phyloP scores from a whole-genome alignment of 2,797 vertebrate species.

The Decapterus maruadsi region DNA sequence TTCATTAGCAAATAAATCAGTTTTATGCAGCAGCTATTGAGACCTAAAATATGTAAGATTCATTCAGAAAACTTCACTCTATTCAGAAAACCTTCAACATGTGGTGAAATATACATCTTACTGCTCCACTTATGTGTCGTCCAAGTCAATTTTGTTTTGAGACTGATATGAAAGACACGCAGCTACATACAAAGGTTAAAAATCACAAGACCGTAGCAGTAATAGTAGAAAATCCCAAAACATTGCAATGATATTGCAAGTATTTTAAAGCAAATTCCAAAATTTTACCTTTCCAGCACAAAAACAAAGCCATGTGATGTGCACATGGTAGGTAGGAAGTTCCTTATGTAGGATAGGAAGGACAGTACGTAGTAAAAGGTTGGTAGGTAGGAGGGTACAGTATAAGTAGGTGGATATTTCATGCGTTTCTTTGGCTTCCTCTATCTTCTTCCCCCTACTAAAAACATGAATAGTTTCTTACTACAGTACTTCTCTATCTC shows the following conservation, averaged over 20 bases:
- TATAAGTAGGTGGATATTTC: too few species aligned
- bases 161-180: too few species aligned
- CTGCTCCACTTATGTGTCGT: too few species aligned
- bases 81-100: neutral
- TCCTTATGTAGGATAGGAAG: too few species aligned
- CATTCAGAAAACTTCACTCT: too few species aligned
- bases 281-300: neutral
- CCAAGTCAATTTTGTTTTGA: too few species aligned
- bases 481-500: constrained; percentile 10
- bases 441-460: constrained; percentile 14
- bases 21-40: neutral
- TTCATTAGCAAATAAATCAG: neutral
- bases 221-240: neutral
- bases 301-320: too few species aligned
- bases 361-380: too few species aligned
- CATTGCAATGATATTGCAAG: neutral
- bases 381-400: too few species aligned
- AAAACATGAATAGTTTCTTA: neutral
- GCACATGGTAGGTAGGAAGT: too few species aligned
- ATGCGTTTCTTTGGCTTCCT: neutral
- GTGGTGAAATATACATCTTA: neutral
- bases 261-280: neutral
- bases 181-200: neutral
- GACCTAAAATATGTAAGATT: neutral
- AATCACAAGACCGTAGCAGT: neutral